Conservation (phyloP, 2,113 vertebrate genomes). For the Prolemur simus region DNA sequence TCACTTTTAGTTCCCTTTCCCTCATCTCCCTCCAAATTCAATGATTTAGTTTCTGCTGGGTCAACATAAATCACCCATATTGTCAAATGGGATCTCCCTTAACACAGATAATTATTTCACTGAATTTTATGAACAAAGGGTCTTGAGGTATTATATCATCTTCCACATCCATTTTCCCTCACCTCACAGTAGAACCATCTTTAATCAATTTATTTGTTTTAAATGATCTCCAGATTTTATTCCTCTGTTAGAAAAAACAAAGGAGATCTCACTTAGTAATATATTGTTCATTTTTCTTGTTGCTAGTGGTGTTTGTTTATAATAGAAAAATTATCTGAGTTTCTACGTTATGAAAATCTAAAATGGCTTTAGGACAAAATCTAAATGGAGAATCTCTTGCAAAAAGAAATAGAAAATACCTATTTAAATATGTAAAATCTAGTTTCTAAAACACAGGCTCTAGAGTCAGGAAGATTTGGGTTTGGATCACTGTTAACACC, state of each 20-base stretch:
- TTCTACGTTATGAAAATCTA: conserved; percentile 41
- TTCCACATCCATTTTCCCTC: background rate
- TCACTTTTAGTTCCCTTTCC: conserved; percentile 53
- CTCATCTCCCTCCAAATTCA: conserved; percentile 23
- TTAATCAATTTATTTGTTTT: background rate
- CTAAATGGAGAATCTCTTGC: conserved; percentile 30
- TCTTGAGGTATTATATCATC: background rate
- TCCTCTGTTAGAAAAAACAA: background rate
- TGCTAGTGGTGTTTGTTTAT: background rate
- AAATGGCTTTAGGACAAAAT: conserved; percentile 7
- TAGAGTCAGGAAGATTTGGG: background rate
- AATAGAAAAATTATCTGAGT: conserved; percentile 32
- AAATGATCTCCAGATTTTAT: background rate
- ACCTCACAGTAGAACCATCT: background rate
- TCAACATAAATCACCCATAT: conserved; percentile 47
- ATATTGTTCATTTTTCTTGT: background rate
- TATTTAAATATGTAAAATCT: background rate
- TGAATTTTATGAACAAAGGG: conserved; percentile 19
- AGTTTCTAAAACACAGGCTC: conserved; percentile 22
- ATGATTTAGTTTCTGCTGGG: conserved; percentile 28
- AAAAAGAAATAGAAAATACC: conserved; percentile 1
- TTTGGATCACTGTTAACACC: background rate
- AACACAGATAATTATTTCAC: background rate
- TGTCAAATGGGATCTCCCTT: conserved; percentile 51
- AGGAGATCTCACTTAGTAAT: background rate